A percentile compares a stretch with the other conserved stretches of the same genome.
Conservation (phyloP, 1,140 invertebrate genomes). For the Leptinotarsa texana region DNA sequence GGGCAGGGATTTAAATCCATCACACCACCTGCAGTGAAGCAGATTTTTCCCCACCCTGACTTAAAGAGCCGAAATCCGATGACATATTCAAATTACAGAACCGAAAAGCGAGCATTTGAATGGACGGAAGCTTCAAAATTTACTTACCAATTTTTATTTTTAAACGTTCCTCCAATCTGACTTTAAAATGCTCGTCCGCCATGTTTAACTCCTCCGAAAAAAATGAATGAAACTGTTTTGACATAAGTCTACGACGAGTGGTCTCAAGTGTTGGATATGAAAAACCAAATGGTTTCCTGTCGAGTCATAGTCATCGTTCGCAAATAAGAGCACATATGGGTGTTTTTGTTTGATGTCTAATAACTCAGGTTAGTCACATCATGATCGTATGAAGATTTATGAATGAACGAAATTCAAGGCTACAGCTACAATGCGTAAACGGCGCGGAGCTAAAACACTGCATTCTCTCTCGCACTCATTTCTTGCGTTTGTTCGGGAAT, state of each 20-base stretch:
- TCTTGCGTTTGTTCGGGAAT: not conserved
- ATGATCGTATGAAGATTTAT: conserved; percentile 20
- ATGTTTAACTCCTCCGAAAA: conserved; percentile 74
- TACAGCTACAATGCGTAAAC: conserved; percentile 29
- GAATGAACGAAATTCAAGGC: conserved; percentile 26
- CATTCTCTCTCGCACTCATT: conserved; percentile 4
- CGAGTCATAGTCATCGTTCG: conserved; percentile 5
- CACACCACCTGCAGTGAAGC: conserved; percentile 45
- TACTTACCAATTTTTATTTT: conserved; percentile 85
- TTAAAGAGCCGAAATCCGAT: not conserved
- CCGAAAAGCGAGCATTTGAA: not conserved
- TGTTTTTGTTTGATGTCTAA: conserved; percentile 23
- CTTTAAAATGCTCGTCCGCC: conserved; percentile 81
- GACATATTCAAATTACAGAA: not conserved
- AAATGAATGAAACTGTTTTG: conserved; percentile 41
- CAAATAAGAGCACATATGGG: conserved; percentile 12
- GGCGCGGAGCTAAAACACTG: not conserved
- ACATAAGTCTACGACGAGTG: conserved; percentile 27
- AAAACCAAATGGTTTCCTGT: conserved; percentile 16
- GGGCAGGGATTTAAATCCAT: conserved; percentile 34
- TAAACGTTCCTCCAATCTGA: conserved; percentile 82
- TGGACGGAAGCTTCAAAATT: not conserved
- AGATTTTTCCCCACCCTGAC: conserved; percentile 9
- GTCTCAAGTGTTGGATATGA: conserved; percentile 7
- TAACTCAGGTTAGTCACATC: conserved; percentile 14